Conservation (phyloP, 2,113 vertebrate genomes). For the Cephalopholis sonnerati region DNA sequence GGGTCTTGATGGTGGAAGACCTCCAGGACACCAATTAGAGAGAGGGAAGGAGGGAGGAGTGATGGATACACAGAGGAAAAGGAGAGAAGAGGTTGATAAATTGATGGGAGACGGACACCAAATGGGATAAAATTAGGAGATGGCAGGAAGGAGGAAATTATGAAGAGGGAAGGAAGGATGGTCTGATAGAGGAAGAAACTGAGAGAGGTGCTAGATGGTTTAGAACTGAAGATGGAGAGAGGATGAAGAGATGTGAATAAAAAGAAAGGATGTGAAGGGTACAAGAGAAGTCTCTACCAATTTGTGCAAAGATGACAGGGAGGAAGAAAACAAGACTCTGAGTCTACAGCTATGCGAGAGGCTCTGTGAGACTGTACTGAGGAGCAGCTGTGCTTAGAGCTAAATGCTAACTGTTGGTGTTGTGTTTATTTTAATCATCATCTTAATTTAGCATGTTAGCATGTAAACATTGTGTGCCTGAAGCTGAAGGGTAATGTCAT, state of each 20-base stretch:
- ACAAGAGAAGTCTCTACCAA: not conserved
- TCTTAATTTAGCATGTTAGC: not conserved
- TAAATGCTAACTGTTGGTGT: not conserved
- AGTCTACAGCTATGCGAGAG: not conserved
- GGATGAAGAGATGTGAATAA: not conserved
- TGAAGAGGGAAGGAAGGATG: not conserved
- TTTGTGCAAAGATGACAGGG: not conserved
- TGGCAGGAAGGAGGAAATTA: not conserved
- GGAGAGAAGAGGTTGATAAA: slow-evolving; percentile 16
- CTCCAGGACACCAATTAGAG: slow-evolving; percentile 50
- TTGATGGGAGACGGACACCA: not conserved
- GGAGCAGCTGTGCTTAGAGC: not conserved
- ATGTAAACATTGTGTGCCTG: not conserved
- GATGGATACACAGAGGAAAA: not conserved
- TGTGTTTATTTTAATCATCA: not conserved
- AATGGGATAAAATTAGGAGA: slow-evolving; percentile 10
- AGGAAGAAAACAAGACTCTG: not conserved
- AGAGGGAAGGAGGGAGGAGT: not conserved
- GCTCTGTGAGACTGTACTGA: not conserved
- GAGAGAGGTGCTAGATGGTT: not conserved
- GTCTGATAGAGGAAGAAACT: not conserved
- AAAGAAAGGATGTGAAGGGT: not conserved
- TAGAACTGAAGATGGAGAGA: not conserved
- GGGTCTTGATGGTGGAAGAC: slow-evolving; percentile 45
- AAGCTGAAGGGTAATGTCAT: not conserved